A percentile compares a stretch with the other conserved stretches of the same genome.
phyloP scores from a whole-genome alignment of 2,888 invertebrate genomes.

The Boloria euphrosyne region DNA sequence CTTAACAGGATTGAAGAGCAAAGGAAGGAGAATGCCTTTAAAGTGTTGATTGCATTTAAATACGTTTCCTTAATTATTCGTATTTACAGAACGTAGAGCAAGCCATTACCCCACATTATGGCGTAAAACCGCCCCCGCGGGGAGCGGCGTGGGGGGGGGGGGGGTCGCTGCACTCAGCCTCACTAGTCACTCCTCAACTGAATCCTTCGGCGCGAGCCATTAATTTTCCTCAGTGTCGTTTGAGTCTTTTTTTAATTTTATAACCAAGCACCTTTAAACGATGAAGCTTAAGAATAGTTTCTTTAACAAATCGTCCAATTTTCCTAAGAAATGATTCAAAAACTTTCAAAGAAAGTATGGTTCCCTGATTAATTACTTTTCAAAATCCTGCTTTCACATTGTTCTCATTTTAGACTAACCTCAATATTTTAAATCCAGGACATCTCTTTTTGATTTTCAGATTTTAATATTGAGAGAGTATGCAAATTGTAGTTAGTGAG shows the following conservation, averaged over 20 bases:
- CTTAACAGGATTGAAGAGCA: no score
- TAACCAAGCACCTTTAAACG: slow-evolving; percentile 17
- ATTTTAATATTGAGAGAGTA: no score
- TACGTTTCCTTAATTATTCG: not conserved
- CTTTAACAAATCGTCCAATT: slow-evolving; percentile 17
- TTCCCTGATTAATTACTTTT: slow-evolving; percentile 10
- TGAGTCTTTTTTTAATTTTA: slow-evolving; percentile 13
- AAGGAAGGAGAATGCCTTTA: no score
- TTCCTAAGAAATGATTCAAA: slow-evolving; percentile 6
- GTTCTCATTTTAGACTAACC: not conserved
- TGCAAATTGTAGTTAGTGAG: no score
- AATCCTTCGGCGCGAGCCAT: slow-evolving; percentile 6
- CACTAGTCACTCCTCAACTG: slow-evolving; percentile 7
- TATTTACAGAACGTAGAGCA: not conserved
- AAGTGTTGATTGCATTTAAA: not conserved
- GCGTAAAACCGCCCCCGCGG: not conserved
- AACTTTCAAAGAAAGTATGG: slow-evolving; percentile 6
- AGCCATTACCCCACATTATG: slow-evolving; percentile 4
- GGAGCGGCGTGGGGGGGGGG: not conserved
- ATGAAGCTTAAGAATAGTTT: slow-evolving; percentile 21
- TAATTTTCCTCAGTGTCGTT: slow-evolving; percentile 16
- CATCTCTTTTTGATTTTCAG: no score
- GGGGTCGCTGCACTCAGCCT: not conserved
- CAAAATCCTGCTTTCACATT: slow-evolving; percentile 12
- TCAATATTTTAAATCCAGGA: not conserved